These are phyloP conservation scores for Drosophila busckii DNA, from an alignment of 1,140 invertebrate genomes.

Conservation along the genomic window DNA sequence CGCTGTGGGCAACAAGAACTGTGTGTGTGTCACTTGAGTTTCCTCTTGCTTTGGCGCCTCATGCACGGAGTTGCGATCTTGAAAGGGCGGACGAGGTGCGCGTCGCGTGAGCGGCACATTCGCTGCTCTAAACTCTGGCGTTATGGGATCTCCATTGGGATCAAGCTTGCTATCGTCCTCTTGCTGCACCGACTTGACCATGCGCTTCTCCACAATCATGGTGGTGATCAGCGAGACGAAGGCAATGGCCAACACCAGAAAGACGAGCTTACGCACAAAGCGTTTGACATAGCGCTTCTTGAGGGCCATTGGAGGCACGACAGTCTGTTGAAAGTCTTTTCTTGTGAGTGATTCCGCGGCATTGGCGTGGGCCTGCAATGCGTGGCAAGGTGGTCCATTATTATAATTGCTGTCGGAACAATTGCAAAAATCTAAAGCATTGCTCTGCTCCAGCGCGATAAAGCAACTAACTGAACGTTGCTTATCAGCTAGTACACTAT, in stretches of 20 bases:
- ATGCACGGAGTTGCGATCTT: constrained; percentile 41
- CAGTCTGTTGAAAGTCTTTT: constrained; percentile 8
- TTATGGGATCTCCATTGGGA: constrained; percentile 61
- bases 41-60: background rate
- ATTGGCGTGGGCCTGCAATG: constrained; percentile 20
- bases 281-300: constrained; percentile 66
- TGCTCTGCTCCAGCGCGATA: constrained; percentile 20
- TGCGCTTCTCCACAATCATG: constrained; percentile 55
- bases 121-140: constrained; percentile 29
- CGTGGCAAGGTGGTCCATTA: constrained; percentile 59
- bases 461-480: constrained; percentile 13
- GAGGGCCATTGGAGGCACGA: constrained; percentile 44
- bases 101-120: constrained; percentile 23
- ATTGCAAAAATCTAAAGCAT: no score
- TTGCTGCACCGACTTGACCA: background rate
- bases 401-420: constrained; percentile 40
- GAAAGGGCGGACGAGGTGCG: constrained; percentile 46
- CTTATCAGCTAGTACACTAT: constrained; percentile 28
- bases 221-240: constrained; percentile 55
- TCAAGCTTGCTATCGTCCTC: constrained; percentile 35
- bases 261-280: constrained; percentile 49
- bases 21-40: background rate
- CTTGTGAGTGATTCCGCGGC: constrained; percentile 25
- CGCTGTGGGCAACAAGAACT: constrained; percentile 42
- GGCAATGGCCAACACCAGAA: constrained; percentile 34